Evolutionary conservation across 35 echinoderm and acorn worm species (phyloP), one percentile per base, ranked within the genome.

Genomic region (Nesometra sesokonis): DNA sequence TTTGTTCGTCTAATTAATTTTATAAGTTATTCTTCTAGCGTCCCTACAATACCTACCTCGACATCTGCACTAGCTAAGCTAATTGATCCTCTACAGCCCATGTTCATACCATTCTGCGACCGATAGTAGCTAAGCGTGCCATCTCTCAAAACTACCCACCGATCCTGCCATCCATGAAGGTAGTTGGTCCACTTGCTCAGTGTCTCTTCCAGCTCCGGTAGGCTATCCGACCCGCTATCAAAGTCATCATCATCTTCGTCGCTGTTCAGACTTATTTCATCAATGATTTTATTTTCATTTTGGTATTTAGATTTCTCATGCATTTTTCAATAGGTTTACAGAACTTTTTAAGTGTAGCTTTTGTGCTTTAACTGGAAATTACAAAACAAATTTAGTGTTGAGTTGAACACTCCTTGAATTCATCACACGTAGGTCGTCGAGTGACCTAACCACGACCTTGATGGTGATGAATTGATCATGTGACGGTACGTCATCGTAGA

Each of bases 121-220:
- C 94, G 93, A 57, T 91, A 97, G 83, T 97, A 97, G 32, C 89
- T 89, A 31, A 97, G 76, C 3, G 95, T 97, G 35, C 95, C 95
- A 77, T 94, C 88, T 43, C 85, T 91, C n/a, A 97, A 86, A 43
- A 93, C 89, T 35, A 97, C 89, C 95, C 95, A 97, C 78, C 95
- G 77, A 76, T 97, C 92, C 57, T 97, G 95, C 95, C 95, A 97
- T n/a, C 95, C 95, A 32, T 97, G 95, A 32, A 97, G 85, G 78
- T 97, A 97, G 78, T 97, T 97, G n/a, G 95, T 97, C 95, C 95
- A 97, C 86, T 97, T 97, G 79, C 92, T 94, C 17, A 97, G 82
- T 40, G 90, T 94, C 30, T 93, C 89, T 88, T 97, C 92, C 27
- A 94, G 84, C 86, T 97, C 95, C 31, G 78, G 86, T 29, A 86